Percentiles rank a stretch among this genome's conserved stretches.
Evolutionary conservation across 2,797 vertebrate species (phyloP).

Genomic region (Rallus crepitans): DNA sequence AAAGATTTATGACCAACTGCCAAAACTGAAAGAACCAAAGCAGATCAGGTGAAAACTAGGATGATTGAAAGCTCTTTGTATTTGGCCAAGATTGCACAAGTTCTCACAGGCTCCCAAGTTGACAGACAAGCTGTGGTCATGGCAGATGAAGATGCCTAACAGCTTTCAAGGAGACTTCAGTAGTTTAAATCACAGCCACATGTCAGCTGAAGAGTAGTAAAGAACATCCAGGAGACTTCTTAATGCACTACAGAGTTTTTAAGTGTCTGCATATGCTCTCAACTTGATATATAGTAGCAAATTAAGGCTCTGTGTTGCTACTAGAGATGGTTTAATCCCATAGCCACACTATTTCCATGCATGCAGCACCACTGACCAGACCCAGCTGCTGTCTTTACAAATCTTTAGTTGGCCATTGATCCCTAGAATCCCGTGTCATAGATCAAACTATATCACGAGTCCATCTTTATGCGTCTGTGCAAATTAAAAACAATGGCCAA

Average conservation of each 20-base stretch:
- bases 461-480: not conserved
- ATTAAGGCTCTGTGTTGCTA: not conserved
- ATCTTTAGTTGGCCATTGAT: not conserved
- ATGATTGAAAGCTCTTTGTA: not conserved
- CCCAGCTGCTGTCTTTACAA: not conserved
- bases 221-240: not conserved
- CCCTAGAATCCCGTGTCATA: not conserved
- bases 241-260: not conserved
- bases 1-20: not conserved
- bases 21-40: not conserved
- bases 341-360: not conserved
- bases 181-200: not conserved
- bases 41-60: not conserved
- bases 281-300: not conserved
- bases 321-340: not conserved
- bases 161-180: not conserved
- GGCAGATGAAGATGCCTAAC: not conserved
- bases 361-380: not conserved
- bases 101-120: not conserved
- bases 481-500: not conserved
- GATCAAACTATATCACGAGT: rapidly evolving
- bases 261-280: not conserved
- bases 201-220: not conserved
- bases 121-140: not conserved
- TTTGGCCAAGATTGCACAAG: not conserved